Percentiles rank a stretch among this genome's conserved stretches.
Conservation (phyloP, 35 echinoderm and acorn worm genomes). For the Anneissia japonica region DNA sequence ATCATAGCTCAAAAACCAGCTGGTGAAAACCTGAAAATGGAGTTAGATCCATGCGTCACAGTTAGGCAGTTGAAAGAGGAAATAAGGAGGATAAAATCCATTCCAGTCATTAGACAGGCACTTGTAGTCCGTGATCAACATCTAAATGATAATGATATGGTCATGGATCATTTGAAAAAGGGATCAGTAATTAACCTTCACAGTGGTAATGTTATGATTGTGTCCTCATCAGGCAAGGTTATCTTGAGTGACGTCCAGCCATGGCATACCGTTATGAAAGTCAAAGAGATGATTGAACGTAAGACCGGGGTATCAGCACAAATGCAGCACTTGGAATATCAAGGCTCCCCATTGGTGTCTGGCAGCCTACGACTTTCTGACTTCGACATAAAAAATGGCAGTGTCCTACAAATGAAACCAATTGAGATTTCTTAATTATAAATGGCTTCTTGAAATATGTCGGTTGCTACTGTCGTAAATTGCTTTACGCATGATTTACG, state of each 20-base stretch:
- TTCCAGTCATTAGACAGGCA: not conserved
- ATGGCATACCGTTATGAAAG: slow-evolving; percentile 8
- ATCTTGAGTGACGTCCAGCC: slow-evolving; percentile 26
- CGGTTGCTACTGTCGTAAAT: no score
- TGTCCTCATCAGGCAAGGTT: slow-evolving; percentile 1
- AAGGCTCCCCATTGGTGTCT: not conserved
- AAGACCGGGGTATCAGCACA: slow-evolving; percentile 8
- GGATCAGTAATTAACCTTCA: slow-evolving; percentile 8
- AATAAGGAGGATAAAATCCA: slow-evolving; percentile 4
- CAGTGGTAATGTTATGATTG: slow-evolving; percentile 13
- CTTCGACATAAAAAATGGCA: not conserved
- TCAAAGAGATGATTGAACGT: slow-evolving; percentile 16
- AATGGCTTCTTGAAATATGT: no score
- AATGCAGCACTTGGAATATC: slow-evolving; percentile 9
- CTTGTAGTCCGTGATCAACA: slow-evolving; percentile 10
- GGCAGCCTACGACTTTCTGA: not conserved
- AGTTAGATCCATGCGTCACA: slow-evolving; percentile 13
- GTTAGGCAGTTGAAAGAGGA: slow-evolving; percentile 12
- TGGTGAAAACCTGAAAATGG: slow-evolving; percentile 1
- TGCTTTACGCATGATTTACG: no score
- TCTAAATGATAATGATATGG: slow-evolving; percentile 6
- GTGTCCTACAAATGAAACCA: not conserved
- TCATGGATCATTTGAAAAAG: not conserved
- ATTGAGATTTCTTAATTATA: not conserved
- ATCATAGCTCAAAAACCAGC: slow-evolving; percentile 12